phyloP scores from a whole-genome alignment of 2,888 invertebrate genomes.

The Drosophila hamatofila region DNA sequence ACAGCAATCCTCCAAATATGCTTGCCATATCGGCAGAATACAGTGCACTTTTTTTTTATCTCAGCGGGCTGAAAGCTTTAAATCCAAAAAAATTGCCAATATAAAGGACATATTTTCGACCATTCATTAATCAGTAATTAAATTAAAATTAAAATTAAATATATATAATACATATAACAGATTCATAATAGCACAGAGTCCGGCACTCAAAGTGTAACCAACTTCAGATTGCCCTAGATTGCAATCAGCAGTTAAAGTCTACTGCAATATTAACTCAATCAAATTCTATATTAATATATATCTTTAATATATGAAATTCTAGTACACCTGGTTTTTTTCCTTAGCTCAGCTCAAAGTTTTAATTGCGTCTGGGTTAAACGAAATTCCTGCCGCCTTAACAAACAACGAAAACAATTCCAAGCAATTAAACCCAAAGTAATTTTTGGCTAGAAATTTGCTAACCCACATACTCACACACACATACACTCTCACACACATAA shows the following conservation, averaged over 20 bases:
- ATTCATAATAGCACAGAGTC: no score
- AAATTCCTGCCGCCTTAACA: constrained; percentile 23
- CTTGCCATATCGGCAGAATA: no score
- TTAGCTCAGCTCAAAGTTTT: constrained; percentile 36
- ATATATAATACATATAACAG: no score
- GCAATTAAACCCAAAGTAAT: constrained; percentile 74
- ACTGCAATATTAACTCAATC: not conserved
- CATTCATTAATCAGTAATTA: no score
- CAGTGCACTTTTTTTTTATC: no score
- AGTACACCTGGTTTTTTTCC: constrained; percentile 26
- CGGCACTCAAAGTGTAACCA: no score
- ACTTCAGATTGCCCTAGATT: not conserved
- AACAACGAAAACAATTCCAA: constrained; percentile 63
- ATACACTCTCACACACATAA: not conserved
- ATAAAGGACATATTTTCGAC: no score
- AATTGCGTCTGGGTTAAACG: constrained; percentile 36
- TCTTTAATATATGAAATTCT: constrained; percentile 9
- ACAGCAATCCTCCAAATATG: no score
- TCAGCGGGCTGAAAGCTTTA: no score
- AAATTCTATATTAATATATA: not conserved
- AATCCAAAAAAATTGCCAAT: no score
- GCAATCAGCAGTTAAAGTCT: not conserved
- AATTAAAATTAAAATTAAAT: no score
- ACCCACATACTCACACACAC: constrained; percentile 15
- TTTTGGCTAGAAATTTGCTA: constrained; percentile 57